Evolutionary conservation across 2,888 invertebrate genomes (phyloP).

Genomic region (Micropterix aruncella): DNA sequence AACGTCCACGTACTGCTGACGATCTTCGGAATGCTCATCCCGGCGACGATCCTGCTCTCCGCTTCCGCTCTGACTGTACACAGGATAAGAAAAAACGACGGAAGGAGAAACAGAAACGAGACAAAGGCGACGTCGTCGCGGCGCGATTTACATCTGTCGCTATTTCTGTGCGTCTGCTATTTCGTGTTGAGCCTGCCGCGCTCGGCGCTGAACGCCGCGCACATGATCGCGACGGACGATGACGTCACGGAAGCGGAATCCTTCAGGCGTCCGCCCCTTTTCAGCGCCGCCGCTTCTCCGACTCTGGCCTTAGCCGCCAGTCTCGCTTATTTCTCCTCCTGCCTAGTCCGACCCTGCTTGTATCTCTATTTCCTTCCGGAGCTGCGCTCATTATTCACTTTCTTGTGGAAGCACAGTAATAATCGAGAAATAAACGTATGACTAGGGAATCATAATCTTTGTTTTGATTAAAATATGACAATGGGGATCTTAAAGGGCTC

Average conservation of each 20-base stretch:
- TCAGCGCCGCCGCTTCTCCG: slow-evolving; percentile 6
- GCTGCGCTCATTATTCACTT: not conserved
- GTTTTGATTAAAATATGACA: no score
- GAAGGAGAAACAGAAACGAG: not conserved
- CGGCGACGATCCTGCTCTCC: slow-evolving; percentile 22
- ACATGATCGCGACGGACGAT: slow-evolving; percentile 17
- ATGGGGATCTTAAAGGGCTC: no score
- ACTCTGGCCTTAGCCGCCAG: slow-evolving; percentile 7
- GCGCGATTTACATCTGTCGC: slow-evolving; percentile 25
- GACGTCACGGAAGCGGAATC: slow-evolving; percentile 3
- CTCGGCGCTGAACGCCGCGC: slow-evolving; percentile 21
- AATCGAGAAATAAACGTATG: not conserved
- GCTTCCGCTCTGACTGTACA: slow-evolving; percentile 20
- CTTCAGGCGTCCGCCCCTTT: slow-evolving; percentile 9
- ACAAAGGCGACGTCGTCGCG: slow-evolving; percentile 14
- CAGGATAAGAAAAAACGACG: slow-evolving; percentile 21
- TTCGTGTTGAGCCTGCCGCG: slow-evolving; percentile 25
- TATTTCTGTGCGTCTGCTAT: slow-evolving; percentile 25
- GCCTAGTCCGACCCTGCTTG: slow-evolving; percentile 6
- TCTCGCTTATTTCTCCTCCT: slow-evolving; percentile 8
- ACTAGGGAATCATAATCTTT: no score
- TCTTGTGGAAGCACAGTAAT: not conserved
- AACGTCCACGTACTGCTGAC: slow-evolving; percentile 28
- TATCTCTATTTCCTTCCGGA: slow-evolving; percentile 7
- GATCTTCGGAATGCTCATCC: slow-evolving; percentile 28